Evolutionary conservation across 2,888 invertebrate genomes (phyloP).

Genomic region (Drepana falcataria): DNA sequence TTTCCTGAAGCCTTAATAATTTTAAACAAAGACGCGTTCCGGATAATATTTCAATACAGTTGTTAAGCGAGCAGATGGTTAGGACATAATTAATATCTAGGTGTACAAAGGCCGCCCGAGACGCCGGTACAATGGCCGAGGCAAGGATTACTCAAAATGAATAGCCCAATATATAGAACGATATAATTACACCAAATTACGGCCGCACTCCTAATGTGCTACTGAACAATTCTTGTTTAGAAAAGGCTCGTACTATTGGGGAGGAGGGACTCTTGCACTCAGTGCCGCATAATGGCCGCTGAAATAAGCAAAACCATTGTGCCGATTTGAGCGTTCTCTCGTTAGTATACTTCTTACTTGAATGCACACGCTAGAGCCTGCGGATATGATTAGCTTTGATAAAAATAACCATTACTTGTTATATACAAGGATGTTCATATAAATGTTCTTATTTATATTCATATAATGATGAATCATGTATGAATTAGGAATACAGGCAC

Average conservation of each 20-base stretch:
- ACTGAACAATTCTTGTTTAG: background rate
- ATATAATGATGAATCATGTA: too few species aligned
- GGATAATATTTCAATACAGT: conserved; percentile 3
- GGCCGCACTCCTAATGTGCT: background rate
- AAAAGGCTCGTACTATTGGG: background rate
- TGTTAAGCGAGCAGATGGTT: conserved; percentile 23
- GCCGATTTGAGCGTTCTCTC: too few species aligned
- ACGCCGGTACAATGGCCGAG: conserved; percentile 25
- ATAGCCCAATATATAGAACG: conserved; percentile 6
- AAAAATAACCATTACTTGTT: too few species aligned
- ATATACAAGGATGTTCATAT: too few species aligned
- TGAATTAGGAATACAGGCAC: too few species aligned
- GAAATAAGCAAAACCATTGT: background rate
- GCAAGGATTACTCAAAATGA: conserved; percentile 23
- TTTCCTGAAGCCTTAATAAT: background rate
- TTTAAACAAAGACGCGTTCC: background rate
- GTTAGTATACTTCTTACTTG: too few species aligned
- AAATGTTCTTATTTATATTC: too few species aligned
- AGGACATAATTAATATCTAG: conserved; percentile 33
- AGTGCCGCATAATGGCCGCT: background rate
- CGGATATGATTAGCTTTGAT: too few species aligned
- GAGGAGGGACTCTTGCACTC: background rate
- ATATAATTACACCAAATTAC: conserved; percentile 2
- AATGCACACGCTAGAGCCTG: too few species aligned
- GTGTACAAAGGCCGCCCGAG: conserved; percentile 27